Conservation (phyloP, 1,140 invertebrate species). For the Calephelis virginiensis region DNA sequence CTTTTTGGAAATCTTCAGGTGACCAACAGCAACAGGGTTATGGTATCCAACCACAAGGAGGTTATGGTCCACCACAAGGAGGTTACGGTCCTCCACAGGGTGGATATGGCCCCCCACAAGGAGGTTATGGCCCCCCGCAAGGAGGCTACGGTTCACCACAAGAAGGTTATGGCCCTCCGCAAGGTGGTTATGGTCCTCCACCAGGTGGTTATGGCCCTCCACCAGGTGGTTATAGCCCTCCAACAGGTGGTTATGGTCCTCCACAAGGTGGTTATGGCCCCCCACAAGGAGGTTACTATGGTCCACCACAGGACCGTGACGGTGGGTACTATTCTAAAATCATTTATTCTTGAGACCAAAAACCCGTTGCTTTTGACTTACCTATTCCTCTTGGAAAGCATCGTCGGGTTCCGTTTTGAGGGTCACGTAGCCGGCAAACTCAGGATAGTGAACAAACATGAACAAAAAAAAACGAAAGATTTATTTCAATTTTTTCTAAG, state of each 20-base stretch:
- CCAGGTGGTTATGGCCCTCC: not conserved
- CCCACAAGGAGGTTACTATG: not conserved
- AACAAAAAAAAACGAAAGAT: too few relatives aligned
- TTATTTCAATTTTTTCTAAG: too few relatives aligned
- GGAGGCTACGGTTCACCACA: too few relatives aligned
- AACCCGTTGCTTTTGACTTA: too few relatives aligned
- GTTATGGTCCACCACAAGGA: not conserved
- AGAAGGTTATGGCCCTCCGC: not conserved
- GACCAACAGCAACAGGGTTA: conserved; percentile 1
- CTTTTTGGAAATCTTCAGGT: conserved; percentile 4
- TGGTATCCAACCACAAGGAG: conserved; percentile 6
- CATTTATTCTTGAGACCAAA: too few relatives aligned
- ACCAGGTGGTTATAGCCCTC: not conserved
- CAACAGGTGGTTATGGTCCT: not conserved
- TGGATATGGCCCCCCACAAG: too few relatives aligned
- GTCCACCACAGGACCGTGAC: not conserved
- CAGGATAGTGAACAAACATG: too few relatives aligned
- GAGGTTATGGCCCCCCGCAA: not conserved
- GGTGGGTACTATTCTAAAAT: not conserved
- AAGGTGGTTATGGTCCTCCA: not conserved
- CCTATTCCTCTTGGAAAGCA: too few relatives aligned
- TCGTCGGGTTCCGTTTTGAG: too few relatives aligned
- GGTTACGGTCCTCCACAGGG: not conserved
- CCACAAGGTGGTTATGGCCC: not conserved
- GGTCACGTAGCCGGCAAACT: too few relatives aligned